phyloP scores from a whole-genome alignment of 2,888 invertebrate genomes.

The Nesidiocoris tenuis region DNA sequence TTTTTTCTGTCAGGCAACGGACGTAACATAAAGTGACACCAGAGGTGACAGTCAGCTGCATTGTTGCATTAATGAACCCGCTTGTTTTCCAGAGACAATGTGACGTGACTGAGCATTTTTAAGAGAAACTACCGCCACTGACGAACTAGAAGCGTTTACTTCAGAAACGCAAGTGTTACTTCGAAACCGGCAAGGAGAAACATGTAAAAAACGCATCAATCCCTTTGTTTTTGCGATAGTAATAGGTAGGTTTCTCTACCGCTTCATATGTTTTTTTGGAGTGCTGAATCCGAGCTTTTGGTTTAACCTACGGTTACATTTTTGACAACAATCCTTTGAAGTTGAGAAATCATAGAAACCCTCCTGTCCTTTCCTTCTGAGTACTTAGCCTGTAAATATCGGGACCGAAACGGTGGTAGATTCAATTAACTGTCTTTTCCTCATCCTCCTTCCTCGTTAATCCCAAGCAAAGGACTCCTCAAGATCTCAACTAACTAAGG shows the following conservation, averaged over 20 bases:
- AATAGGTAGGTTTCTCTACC: too few species aligned
- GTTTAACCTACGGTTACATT: too few species aligned
- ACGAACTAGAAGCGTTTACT: not conserved
- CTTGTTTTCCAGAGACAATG: constrained; percentile 29
- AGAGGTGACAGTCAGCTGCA: constrained; percentile 26
- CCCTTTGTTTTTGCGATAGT: too few species aligned
- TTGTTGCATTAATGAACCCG: constrained; percentile 35
- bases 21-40: constrained; percentile 21
- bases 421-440: not conserved
- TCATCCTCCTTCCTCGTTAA: not conserved
- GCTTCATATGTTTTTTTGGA: too few species aligned
- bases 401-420: not conserved
- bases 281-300: too few species aligned
- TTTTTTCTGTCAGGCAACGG: not conserved
- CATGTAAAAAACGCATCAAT: too few species aligned
- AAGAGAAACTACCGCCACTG: not conserved
- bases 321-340: too few species aligned
- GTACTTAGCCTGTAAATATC: too few species aligned
- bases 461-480: not conserved
- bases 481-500: not conserved
- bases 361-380: too few species aligned
- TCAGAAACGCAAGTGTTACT: not conserved
- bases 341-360: too few species aligned
- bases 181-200: too few species aligned
- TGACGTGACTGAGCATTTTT: constrained; percentile 38